Conservation (phyloP, 2,797 vertebrate species). For the Molossus alvarezi region DNA sequence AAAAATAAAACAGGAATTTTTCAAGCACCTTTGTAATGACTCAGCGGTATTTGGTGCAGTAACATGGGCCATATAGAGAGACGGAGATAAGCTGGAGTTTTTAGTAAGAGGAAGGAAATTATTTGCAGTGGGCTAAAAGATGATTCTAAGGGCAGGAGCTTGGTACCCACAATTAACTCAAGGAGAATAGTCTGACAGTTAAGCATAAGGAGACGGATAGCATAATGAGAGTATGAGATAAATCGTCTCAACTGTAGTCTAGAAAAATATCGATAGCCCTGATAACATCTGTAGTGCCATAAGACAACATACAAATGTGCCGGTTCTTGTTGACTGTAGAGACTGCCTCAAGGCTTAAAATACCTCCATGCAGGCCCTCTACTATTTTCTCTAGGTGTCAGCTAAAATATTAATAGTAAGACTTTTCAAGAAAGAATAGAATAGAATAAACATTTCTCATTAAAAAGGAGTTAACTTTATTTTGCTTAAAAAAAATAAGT, state of each 20-base stretch:
- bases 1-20: background rate
- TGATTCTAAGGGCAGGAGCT: background rate
- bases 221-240: background rate
- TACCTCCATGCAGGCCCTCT: background rate
- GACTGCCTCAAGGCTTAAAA: background rate
- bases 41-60: background rate
- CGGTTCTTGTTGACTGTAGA: background rate
- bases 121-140: background rate
- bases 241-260: background rate
- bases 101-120: background rate
- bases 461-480: background rate
- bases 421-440: background rate
- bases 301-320: background rate
- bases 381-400: slow-evolving; percentile 46
- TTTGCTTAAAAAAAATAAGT: slow-evolving; percentile 8
- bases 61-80: background rate
- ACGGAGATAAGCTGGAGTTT: background rate
- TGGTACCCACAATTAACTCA: background rate
- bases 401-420: slow-evolving; percentile 48
- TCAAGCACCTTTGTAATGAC: background rate
- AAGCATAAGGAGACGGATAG: slow-evolving; percentile 1
- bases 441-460: slow-evolving; percentile 21
- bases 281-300: background rate
- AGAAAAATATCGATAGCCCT: background rate
- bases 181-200: background rate